Evolutionary conservation across 1,140 invertebrate species (phyloP).

Genomic region (Galendromus occidentalis): DNA sequence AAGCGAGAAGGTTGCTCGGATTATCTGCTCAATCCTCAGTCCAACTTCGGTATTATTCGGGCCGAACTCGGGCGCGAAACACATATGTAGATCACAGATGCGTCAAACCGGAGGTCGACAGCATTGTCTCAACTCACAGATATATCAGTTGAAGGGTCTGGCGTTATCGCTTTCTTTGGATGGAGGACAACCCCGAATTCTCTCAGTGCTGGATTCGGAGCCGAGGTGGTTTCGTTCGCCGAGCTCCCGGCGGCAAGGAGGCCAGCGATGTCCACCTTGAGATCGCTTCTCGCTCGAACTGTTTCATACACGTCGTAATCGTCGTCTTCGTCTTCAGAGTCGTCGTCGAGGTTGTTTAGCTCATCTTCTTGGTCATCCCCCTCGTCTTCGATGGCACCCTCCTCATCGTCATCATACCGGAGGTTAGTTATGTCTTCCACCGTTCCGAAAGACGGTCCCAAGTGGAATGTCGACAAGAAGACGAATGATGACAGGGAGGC

Average conservation of each 20-base stretch:
- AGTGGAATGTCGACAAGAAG: constrained; percentile 18
- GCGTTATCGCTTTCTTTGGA: not conserved
- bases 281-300: not conserved
- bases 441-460: constrained; percentile 17
- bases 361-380: not conserved
- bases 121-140: not conserved
- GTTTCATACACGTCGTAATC: constrained; percentile 9
- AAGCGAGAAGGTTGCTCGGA: too few relatives aligned
- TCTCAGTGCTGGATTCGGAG: not conserved
- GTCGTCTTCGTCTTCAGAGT: not conserved
- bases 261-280: not conserved
- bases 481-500: constrained; percentile 19
- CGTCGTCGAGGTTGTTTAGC: constrained; percentile 6
- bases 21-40: too few relatives aligned
- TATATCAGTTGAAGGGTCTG: not conserved
- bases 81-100: not conserved
- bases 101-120: not conserved
- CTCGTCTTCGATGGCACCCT: not conserved
- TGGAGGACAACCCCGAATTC: not conserved
- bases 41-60: too few relatives aligned
- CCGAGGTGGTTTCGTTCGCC: not conserved
- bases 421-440: constrained; percentile 15
- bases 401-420: not conserved
- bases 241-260: not conserved
- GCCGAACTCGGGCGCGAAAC: too few relatives aligned